Evolutionary conservation across 2,888 invertebrate genomes (phyloP).

Genomic region (Dynastes tityus): DNA sequence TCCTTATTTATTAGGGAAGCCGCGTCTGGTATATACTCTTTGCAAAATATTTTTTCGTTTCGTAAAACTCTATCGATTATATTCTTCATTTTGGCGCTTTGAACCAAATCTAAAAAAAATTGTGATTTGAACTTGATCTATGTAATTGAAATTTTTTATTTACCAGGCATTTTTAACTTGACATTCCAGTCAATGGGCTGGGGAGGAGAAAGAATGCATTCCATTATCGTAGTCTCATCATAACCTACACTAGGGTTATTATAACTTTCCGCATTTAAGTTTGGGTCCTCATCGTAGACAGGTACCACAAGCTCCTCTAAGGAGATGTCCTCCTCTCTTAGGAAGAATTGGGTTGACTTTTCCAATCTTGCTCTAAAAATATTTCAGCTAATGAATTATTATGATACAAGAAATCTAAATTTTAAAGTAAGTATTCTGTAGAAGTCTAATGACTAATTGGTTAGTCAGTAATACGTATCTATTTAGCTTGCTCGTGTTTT

Average conservation of each 20-base stretch:
- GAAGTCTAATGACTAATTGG: too few relatives aligned
- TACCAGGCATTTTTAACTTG: conserved; percentile 39
- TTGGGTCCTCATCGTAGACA: conserved; percentile 54
- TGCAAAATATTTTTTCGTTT: conserved; percentile 47
- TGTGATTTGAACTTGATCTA: background rate
- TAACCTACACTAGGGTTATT: background rate
- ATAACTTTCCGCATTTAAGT: conserved; percentile 9
- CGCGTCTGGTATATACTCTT: conserved; percentile 54
- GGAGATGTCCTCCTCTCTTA: conserved; percentile 53
- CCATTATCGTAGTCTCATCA: conserved; percentile 49
- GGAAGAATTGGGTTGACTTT: conserved; percentile 55
- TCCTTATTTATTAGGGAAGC: conserved; percentile 39
- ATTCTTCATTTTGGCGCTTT: conserved; percentile 52
- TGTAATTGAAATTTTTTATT: background rate
- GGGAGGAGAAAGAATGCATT: conserved; percentile 50
- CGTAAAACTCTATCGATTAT: conserved; percentile 49
- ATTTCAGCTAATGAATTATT: background rate
- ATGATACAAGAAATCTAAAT: too few relatives aligned
- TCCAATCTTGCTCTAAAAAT: conserved; percentile 56
- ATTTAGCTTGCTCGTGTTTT: too few relatives aligned
- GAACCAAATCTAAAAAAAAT: conserved; percentile 53
- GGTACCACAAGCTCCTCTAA: conserved; percentile 49
- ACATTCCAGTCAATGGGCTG: conserved; percentile 48
- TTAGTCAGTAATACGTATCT: too few relatives aligned
- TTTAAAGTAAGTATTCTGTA: too few relatives aligned